Conservation (phyloP, 2,797 vertebrate genomes). For the Enteromius viviparus region DNA sequence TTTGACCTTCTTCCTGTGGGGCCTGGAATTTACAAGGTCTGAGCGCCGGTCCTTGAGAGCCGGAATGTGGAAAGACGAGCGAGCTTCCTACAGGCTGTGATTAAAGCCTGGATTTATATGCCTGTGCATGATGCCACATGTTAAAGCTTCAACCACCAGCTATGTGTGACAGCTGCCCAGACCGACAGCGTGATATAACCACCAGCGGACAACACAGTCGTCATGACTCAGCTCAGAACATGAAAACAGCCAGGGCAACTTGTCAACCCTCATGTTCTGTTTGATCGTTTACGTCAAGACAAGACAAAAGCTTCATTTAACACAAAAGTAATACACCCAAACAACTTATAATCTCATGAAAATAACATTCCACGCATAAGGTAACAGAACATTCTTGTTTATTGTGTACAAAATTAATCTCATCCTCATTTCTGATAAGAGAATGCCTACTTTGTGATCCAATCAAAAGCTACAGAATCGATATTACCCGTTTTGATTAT, state of each 20-base stretch:
- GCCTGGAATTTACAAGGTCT: slow-evolving; percentile 69
- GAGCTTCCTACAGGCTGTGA: slow-evolving; percentile 63
- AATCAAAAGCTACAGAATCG: not conserved
- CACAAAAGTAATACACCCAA: not conserved
- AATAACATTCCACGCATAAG: not conserved
- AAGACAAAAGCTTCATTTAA: not conserved
- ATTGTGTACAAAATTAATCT: not conserved
- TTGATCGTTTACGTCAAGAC: not conserved
- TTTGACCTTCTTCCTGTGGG: slow-evolving; percentile 70
- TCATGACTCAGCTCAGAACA: slow-evolving; percentile 30
- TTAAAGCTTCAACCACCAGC: slow-evolving; percentile 39
- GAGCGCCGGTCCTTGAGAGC: slow-evolving; percentile 59
- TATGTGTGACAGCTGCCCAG: slow-evolving; percentile 36
- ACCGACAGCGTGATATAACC: slow-evolving; percentile 35
- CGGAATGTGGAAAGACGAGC: slow-evolving; percentile 67
- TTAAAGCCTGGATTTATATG: slow-evolving; percentile 43
- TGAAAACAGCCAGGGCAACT: not conserved
- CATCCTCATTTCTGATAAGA: not conserved
- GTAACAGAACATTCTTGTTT: not conserved
- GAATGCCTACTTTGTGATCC: not conserved
- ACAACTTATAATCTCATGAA: not conserved
- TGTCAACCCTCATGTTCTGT: not conserved
- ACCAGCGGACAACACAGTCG: slow-evolving; percentile 14
- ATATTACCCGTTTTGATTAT: too few relatives aligned
- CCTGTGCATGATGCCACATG: slow-evolving; percentile 44